phyloP scores from a whole-genome alignment of 1,140 invertebrate species.

The Zaprionus vittiger region DNA sequence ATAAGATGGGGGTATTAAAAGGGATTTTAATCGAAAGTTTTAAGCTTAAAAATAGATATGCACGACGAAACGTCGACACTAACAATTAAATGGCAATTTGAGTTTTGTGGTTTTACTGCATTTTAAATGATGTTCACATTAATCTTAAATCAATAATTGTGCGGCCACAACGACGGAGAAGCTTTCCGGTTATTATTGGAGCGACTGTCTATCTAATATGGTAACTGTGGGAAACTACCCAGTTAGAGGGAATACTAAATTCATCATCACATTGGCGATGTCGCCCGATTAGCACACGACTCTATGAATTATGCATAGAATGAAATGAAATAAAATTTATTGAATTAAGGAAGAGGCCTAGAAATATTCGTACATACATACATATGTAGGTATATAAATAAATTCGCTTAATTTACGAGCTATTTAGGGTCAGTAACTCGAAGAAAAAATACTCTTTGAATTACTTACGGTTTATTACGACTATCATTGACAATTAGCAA shows the following conservation, averaged over 20 bases:
- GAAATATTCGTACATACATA: not conserved
- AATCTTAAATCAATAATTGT: conserved; percentile 17
- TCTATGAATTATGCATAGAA: conserved; percentile 45
- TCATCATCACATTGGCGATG: conserved; percentile 34
- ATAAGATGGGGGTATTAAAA: not conserved
- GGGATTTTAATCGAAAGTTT: not conserved
- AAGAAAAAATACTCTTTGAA: not conserved
- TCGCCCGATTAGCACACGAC: conserved; percentile 55
- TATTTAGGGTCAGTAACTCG: conserved; percentile 37
- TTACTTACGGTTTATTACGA: conserved; percentile 11
- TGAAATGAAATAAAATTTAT: conserved; percentile 11
- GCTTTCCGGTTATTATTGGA: conserved; percentile 42
- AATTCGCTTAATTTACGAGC: not conserved
- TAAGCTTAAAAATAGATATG: conserved; percentile 19
- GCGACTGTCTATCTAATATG: conserved; percentile 17
- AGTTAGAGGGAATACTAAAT: conserved; percentile 38
- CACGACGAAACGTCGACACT: conserved; percentile 20
- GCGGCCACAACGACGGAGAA: not conserved
- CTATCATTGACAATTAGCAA: not conserved
- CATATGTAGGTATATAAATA: not conserved
- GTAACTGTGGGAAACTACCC: conserved; percentile 59
- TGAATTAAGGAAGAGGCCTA: conserved; percentile 23
- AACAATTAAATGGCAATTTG: conserved; percentile 21
- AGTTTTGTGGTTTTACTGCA: conserved; percentile 32
- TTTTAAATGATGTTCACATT: conserved; percentile 21